Base-by-base conservation (phyloP, 2,888 invertebrate genomes). In the Sesamia inferens region DNA sequence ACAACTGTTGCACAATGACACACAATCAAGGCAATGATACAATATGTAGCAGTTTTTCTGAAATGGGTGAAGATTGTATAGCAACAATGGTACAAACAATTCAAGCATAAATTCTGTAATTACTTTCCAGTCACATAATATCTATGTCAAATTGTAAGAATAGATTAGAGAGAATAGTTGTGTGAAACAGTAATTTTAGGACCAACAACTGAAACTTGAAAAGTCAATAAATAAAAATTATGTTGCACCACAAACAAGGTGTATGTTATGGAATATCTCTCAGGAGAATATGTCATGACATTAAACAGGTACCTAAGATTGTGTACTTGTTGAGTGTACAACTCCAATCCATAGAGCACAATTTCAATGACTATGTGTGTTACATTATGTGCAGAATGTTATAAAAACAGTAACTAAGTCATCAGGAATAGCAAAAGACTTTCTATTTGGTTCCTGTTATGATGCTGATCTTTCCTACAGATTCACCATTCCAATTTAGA, bases 1-100 rank as follows among this genome's bases (percentile, higher is more conserved):
- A 44, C 44, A 13, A 44, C 44, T 48, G 47, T n/a, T 85, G 48
- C 77, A 83, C 70, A 84, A 84, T 80, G 79, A 83, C 86, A 85
- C 13, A 44, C 44, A 44, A 44, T 44, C 10, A 44, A 4, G 13
- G 13, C 44, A 44, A 44, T 13, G 13, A 44, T 44, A 13, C 44
- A 44, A 13, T 44, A 44, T 76, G 81, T 83, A 61, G 81, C 80
- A 8, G 44, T n/a, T 6, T 24, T 68, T 22, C 19, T 51, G 0
- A 51, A 42, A 51, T 51, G 5, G 51, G 22, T 1, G 61, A 68
- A 61, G n/a, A 22, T 16, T 14, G 22, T 54, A 63, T 70, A 13
- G 3, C 14, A 1, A 63, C n/a, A 16, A 44, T n/a, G 69, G 47
- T 8, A 63, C 31, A 31, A 63, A 57, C n/a, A 1, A 70, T 11